phyloP scores from a whole-genome alignment of 2,888 invertebrate species.

The Phortica magna region DNA sequence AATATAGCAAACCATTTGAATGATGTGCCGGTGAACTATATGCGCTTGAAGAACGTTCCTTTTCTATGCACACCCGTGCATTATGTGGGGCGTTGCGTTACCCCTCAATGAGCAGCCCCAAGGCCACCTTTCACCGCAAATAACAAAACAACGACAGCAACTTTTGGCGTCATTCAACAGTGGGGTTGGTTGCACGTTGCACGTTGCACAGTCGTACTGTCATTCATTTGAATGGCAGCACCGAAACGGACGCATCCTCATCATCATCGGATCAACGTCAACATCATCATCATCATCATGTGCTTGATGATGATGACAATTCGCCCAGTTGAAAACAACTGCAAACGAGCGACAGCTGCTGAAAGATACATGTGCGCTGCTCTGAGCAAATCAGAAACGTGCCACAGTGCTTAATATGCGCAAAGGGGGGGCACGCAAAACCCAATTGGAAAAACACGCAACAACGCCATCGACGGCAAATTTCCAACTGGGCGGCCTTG shows the following conservation, averaged over 20 bases:
- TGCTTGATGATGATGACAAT: not conserved
- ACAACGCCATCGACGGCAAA: no score
- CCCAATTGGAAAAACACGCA: conserved; percentile 1
- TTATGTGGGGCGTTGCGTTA: conserved; percentile 29
- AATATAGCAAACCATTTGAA: not conserved
- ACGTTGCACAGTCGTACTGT: not conserved
- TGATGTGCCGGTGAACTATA: conserved; percentile 29
- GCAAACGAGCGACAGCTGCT: conserved; percentile 48
- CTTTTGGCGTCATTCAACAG: no score
- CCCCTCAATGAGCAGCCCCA: conserved; percentile 29
- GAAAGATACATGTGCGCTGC: conserved; percentile 70
- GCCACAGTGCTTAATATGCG: conserved; percentile 37
- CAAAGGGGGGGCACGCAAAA: not conserved
- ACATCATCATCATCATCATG: not conserved
- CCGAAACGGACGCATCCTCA: not conserved
- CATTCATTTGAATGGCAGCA: not conserved
- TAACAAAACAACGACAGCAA: not conserved
- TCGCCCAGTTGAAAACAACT: not conserved
- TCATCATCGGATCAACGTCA: not conserved
- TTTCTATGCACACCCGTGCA: conserved; percentile 9
- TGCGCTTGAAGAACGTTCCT: conserved; percentile 26
- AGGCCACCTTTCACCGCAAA: conserved; percentile 26
- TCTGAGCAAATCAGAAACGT: conserved; percentile 65
- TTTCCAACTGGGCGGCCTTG: no score
- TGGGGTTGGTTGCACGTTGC: no score